Conservation (phyloP, 2,113 vertebrate species). For the Passer domesticus region DNA sequence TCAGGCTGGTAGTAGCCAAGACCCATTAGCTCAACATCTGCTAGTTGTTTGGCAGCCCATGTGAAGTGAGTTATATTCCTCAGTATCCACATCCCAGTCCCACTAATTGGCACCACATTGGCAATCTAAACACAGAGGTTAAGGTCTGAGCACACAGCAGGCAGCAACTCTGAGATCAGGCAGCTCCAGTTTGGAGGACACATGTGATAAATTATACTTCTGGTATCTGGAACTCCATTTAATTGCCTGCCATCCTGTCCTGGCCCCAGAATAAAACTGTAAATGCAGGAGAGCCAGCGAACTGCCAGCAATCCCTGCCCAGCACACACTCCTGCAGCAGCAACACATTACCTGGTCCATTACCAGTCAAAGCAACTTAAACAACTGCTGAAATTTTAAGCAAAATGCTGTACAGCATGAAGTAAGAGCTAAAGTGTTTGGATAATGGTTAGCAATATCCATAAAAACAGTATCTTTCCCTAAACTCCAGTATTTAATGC, state of each 20-base stretch:
- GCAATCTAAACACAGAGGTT: conserved; percentile 48
- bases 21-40: conserved; percentile 54
- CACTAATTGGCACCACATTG: conserved; percentile 55
- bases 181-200: background rate
- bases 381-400: background rate
- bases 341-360: background rate
- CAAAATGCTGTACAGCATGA: background rate
- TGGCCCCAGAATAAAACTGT: background rate
- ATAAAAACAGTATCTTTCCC: background rate
- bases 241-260: conserved; percentile 4
- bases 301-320: background rate
- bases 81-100: background rate
- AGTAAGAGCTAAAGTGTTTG: background rate
- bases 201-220: conserved; percentile 11
- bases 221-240: background rate
- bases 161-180: background rate
- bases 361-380: background rate
- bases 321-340: background rate
- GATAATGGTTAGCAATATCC: background rate
- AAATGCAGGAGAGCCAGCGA: background rate
- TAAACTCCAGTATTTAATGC: background rate
- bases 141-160: conserved; percentile 10
- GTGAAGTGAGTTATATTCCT: conserved; percentile 25
- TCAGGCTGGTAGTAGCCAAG: conserved; percentile 47
- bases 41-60: conserved; percentile 36